A percentile compares a stretch with the other conserved stretches of the same genome.
Evolutionary conservation across 2,888 invertebrate species (phyloP).

Genomic region (Mimas tiliae): DNA sequence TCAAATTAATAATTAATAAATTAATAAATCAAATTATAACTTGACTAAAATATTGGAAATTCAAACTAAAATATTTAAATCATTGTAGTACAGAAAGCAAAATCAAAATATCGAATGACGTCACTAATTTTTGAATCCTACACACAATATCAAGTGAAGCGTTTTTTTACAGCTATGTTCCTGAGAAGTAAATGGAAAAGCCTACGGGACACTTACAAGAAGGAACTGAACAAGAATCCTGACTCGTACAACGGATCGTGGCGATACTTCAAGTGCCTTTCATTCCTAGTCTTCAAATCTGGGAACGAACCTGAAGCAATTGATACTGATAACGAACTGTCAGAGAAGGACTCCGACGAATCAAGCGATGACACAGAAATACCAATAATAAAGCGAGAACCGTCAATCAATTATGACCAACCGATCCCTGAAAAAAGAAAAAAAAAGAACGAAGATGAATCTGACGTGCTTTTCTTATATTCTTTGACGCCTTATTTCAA

Average conservation of each 20-base stretch:
- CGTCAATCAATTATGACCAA: not conserved
- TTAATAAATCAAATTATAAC: too few species aligned
- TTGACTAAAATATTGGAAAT: too few species aligned
- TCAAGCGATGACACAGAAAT: not conserved
- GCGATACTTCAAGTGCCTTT: constrained; percentile 33
- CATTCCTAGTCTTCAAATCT: not conserved
- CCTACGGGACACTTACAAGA: constrained; percentile 55
- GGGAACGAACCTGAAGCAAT: not conserved
- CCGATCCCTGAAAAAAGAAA: not conserved
- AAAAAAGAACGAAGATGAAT: not conserved
- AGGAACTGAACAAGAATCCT: constrained; percentile 40
- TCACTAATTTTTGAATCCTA: too few species aligned
- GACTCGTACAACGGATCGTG: constrained; percentile 53
- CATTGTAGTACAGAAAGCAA: too few species aligned
- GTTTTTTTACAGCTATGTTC: not conserved
- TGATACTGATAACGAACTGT: not conserved
- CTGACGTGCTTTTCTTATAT: constrained; percentile 42
- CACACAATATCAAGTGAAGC: too few species aligned
- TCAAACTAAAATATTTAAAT: too few species aligned
- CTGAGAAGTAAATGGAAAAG: constrained; percentile 58
- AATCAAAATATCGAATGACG: too few species aligned
- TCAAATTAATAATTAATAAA: too few species aligned
- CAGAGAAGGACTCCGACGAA: constrained; percentile 2
- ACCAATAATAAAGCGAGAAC: not conserved
- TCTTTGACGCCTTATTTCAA: constrained; percentile 61